These are phyloP conservation scores for Hiodon alosoides DNA, from an alignment of 2,113 vertebrate genomes.

Conservation along the genomic window DNA sequence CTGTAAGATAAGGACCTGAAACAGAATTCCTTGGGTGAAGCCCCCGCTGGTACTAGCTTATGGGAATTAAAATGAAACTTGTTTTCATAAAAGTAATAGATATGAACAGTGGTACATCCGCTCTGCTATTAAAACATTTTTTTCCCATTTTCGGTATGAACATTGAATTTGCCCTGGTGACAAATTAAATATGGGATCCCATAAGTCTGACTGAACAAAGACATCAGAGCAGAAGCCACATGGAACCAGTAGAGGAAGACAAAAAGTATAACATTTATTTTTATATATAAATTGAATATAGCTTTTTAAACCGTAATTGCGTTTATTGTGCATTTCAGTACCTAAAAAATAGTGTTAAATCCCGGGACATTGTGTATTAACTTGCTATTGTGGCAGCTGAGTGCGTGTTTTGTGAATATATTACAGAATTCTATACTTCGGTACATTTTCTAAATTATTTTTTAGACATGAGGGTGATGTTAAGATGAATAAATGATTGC, in stretches of 20 bases:
- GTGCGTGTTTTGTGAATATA: slow-evolving; percentile 70
- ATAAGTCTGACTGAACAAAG: slow-evolving; percentile 15
- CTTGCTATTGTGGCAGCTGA: slow-evolving; percentile 54
- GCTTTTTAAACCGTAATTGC: slow-evolving; percentile 67
- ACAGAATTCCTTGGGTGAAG: slow-evolving; percentile 29
- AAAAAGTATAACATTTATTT: slow-evolving; percentile 60
- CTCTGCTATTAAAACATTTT: slow-evolving; percentile 32
- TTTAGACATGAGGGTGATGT: slow-evolving; percentile 50
- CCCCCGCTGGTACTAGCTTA: slow-evolving; percentile 3
- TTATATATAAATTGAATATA: slow-evolving; percentile 62
- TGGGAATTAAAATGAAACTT: slow-evolving; percentile 17
- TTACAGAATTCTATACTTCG: slow-evolving; percentile 62
- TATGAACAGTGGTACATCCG: slow-evolving; percentile 23
- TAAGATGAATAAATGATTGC: slow-evolving; percentile 26
- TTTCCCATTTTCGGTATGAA: slow-evolving; percentile 22
- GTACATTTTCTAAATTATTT: slow-evolving; percentile 68
- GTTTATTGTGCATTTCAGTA: slow-evolving; percentile 62
- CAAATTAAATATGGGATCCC: slow-evolving; percentile 27
- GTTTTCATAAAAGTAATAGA: slow-evolving; percentile 20
- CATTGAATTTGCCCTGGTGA: slow-evolving; percentile 19
- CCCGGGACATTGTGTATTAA: slow-evolving; percentile 63
- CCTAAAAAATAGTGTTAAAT: slow-evolving; percentile 65
- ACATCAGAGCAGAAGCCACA: slow-evolving; percentile 33
- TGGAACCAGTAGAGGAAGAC: slow-evolving; percentile 41
- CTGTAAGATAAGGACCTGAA: slow-evolving; percentile 51